Conservation (phyloP, 2,113 vertebrate genomes). For the Psittacara wagleri region DNA sequence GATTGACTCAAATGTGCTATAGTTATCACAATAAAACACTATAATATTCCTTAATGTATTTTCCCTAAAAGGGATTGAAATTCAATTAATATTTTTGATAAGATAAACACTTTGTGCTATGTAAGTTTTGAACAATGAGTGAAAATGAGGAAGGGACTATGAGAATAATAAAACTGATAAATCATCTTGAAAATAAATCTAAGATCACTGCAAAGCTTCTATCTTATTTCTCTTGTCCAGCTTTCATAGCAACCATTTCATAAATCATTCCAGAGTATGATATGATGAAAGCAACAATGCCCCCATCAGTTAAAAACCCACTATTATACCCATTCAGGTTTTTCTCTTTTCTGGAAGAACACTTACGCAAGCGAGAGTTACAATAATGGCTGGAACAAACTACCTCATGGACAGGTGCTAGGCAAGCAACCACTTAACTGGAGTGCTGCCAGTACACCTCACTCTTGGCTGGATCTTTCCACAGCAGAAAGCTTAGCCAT, state of each 20-base stretch:
- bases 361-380: background rate
- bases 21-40: background rate
- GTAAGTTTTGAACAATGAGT: background rate
- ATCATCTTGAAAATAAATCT: background rate
- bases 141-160: background rate
- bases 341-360: background rate
- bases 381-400: constrained; percentile 23
- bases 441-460: background rate
- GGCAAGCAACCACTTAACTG: background rate
- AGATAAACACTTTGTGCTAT: background rate
- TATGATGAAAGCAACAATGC: background rate
- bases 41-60: background rate
- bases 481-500: background rate
- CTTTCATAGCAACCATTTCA: background rate
- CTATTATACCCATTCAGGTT: background rate
- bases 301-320: background rate
- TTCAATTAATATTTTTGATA: background rate
- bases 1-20: background rate
- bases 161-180: background rate
- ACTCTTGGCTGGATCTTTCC: background rate
- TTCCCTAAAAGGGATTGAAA: background rate
- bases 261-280: background rate
- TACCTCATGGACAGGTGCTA: constrained; percentile 35
- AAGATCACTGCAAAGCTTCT: background rate
- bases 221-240: background rate